phyloP scores from a whole-genome alignment of 2,797 vertebrate genomes.

The Crypturellus tataupa region DNA sequence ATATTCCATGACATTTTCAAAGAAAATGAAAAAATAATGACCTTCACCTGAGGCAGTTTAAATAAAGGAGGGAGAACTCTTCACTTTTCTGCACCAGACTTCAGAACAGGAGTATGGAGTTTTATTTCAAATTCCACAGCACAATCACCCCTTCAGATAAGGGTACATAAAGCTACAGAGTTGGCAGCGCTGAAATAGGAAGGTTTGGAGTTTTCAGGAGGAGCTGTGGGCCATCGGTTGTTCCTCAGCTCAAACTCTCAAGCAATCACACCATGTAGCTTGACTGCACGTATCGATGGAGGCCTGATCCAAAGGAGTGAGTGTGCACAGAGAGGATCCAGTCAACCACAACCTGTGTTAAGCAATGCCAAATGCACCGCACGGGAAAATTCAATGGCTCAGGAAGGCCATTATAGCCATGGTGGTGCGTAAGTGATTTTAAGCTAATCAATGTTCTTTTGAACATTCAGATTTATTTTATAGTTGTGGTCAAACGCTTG shows the following conservation, averaged over 20 bases:
- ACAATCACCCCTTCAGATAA: background rate
- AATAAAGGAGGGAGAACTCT: background rate
- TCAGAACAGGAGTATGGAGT: background rate
- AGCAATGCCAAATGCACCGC: fast-evolving
- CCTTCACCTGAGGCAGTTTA: background rate
- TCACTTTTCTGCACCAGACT: background rate
- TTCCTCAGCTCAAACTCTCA: background rate
- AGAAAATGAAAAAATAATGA: background rate
- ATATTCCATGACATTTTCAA: background rate
- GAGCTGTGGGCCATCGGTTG: background rate
- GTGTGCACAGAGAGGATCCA: background rate
- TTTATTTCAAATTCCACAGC: background rate
- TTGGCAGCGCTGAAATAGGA: background rate
- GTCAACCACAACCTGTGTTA: background rate
- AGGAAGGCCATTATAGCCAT: background rate
- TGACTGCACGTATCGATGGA: background rate
- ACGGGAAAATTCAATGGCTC: background rate
- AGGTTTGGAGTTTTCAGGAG: background rate
- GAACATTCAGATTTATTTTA: background rate
- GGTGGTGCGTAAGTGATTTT: background rate
- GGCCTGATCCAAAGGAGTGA: background rate
- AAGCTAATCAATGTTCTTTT: background rate
- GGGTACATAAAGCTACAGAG: background rate
- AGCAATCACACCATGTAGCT: background rate
- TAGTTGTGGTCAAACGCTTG: background rate